A percentile compares a stretch with the other conserved stretches of the same genome.
phyloP scores from a whole-genome alignment of 2,113 vertebrate species.

The Hyperoodon ampullatus region DNA sequence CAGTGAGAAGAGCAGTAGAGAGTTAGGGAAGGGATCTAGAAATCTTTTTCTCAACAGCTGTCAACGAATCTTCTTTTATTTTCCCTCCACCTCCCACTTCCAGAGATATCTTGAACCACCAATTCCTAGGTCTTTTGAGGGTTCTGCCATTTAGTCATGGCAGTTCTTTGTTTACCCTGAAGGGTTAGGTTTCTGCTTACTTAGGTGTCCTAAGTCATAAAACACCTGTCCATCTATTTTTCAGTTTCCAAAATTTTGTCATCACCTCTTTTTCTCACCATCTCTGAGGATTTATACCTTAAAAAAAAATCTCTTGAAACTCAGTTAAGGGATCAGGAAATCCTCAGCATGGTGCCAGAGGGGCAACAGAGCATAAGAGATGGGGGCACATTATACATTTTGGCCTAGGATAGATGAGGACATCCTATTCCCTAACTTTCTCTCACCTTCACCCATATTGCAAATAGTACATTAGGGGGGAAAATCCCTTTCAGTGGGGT shows the following conservation, averaged over 20 bases:
- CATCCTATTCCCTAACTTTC: not conserved
- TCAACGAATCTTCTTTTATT: not conserved
- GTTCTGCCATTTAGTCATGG: not conserved
- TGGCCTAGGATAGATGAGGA: not conserved
- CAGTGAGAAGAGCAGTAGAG: not conserved
- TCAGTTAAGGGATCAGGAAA: not conserved
- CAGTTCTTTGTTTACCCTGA: not conserved
- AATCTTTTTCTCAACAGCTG: not conserved
- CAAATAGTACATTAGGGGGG: not conserved
- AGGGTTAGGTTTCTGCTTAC: not conserved
- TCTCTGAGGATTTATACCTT: constrained; percentile 4
- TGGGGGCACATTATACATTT: not conserved
- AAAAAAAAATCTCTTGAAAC: not conserved
- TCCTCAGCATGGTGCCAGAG: not conserved
- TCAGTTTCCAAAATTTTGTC: not conserved
- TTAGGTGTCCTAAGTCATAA: not conserved
- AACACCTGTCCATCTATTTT: not conserved
- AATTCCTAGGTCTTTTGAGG: not conserved
- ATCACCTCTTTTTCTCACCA: not conserved
- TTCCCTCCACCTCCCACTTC: not conserved
- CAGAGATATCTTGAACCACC: not conserved
- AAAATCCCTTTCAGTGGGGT: not conserved
- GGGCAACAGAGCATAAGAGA: not conserved
- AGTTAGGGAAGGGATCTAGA: not conserved
- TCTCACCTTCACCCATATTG: not conserved